Percentiles rank a stretch among this genome's conserved stretches.
These are phyloP conservation scores for Oncorhynchus keta DNA, from an alignment of 2,113 vertebrate species.

Conservation along the genomic window DNA sequence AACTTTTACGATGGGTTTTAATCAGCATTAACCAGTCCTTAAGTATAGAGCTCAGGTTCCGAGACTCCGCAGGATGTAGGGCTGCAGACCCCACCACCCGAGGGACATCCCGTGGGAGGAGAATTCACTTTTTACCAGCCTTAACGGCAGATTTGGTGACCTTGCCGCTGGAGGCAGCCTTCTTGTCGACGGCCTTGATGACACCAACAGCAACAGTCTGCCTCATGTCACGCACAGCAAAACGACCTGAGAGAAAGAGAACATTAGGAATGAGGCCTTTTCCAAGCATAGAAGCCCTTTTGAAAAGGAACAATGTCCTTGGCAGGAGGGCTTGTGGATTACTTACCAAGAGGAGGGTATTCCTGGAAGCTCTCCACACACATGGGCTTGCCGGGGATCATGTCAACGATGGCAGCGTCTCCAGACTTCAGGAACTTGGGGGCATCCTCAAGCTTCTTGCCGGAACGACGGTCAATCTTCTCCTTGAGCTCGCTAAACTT, in stretches of 20 bases:
- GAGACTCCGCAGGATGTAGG: slow-evolving; percentile 56
- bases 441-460: slow-evolving; percentile 79
- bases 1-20: slow-evolving; percentile 83
- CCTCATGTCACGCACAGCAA: slow-evolving; percentile 83
- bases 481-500: slow-evolving; percentile 78
- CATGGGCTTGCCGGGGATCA: slow-evolving; percentile 78
- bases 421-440: slow-evolving; percentile 79
- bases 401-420: slow-evolving; percentile 76
- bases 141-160: slow-evolving; percentile 79
- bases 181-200: slow-evolving; percentile 75
- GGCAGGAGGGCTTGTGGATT: neutral
- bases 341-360: slow-evolving; percentile 77
- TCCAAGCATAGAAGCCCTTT: no score
- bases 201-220: slow-evolving; percentile 81
- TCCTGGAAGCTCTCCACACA: slow-evolving; percentile 77
- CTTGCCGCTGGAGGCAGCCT: slow-evolving; percentile 65
- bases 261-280: neutral
- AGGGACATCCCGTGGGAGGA: slow-evolving; percentile 46
- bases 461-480: slow-evolving; percentile 82
- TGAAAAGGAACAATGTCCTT: neutral
- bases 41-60: slow-evolving; percentile 73
- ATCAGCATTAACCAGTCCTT: slow-evolving; percentile 86
- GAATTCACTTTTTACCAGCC: slow-evolving; percentile 74
- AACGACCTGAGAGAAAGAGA: slow-evolving; percentile 65
- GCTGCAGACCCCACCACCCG: slow-evolving; percentile 46